Base-by-base conservation (phyloP, 2,113 vertebrate genomes). In the Toxotes jaculatrix region DNA sequence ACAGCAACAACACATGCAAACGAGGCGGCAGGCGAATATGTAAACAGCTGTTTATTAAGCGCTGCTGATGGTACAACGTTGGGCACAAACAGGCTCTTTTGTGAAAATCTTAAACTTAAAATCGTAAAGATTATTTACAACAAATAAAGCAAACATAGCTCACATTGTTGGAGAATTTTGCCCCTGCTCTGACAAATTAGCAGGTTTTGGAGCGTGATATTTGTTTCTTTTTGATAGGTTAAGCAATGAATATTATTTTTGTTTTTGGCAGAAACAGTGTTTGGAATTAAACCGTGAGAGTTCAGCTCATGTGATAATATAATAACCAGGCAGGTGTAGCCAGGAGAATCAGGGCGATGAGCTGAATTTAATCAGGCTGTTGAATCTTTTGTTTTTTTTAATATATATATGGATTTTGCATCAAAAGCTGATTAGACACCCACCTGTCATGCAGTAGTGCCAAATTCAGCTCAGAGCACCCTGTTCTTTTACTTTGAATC, bases 21-120 rank as follows among this genome's bases (percentile, higher is more conserved):
- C 4, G 36, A 75, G 27, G 36, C n/a, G 4, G 47, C 56, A 70
- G 67, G 31, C 5, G 38, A 4, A 65, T 38, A 76, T 47, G 51
- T 19, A 83, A 84, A 86, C 42, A 63, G 19, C 7, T 23, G 34
- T 62, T 92, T 86, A 84, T 89, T 86, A 31, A 47, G 65, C 60
- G 32, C 59, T 68, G 71, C 82, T 51, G 21, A 86, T 38, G 75
- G 14, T 19, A 77, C 43, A 47, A 45, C 8, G 36, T 32, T 12
- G 56, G 21, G 55, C 62, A 42, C 42, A 62, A 40, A 74, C 13
- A 40, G 36, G 60, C 16, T 7, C 36, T 27, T 64, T 19, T 12
- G 31, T 27, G n/a, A 67, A 14, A 74, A 49, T 32, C 32, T n/a
- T 27, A 45, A 42, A 32, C 10, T 27, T 2, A 1, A 72, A 72